Percentiles rank a stretch among this genome's conserved stretches.
phyloP scores from a whole-genome alignment of 2,888 invertebrate genomes.

The Ditula angustiorana region DNA sequence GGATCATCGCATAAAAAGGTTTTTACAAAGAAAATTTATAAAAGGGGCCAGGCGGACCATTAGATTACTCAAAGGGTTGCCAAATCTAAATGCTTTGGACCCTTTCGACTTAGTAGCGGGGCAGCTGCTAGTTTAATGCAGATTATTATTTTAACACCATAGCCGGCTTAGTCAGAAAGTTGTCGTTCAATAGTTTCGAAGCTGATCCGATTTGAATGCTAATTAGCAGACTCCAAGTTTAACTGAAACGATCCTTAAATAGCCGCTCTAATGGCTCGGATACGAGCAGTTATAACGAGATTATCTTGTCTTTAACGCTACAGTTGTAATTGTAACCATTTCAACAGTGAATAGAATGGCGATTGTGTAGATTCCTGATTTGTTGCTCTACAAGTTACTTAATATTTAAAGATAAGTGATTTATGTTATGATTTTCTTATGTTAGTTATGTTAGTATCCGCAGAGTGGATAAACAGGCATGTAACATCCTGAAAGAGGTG shows the following conservation, averaged over 20 bases:
- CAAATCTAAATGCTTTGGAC: constrained; percentile 71
- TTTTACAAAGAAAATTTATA: constrained; percentile 60
- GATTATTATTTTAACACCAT: constrained; percentile 75
- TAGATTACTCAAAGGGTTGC: constrained; percentile 79
- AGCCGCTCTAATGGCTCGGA: constrained; percentile 24
- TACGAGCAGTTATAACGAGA: constrained; percentile 29
- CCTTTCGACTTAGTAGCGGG: constrained; percentile 59
- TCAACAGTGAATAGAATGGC: constrained; percentile 14
- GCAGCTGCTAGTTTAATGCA: constrained; percentile 69
- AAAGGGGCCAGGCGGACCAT: constrained; percentile 64
- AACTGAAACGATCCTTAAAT: constrained; percentile 34
- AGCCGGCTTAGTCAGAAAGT: constrained; percentile 50
- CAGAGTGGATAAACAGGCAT: constrained; percentile 70
- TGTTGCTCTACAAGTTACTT: too few species aligned
- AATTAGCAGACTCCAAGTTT: constrained; percentile 50
- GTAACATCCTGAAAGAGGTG: constrained; percentile 58
- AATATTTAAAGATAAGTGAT: constrained; percentile 3
- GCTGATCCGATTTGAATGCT: constrained; percentile 68
- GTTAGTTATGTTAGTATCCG: constrained; percentile 61
- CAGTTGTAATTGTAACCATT: constrained; percentile 23
- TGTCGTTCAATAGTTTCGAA: constrained; percentile 52
- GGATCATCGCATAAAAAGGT: constrained; percentile 52
- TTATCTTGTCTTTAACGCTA: constrained; percentile 29
- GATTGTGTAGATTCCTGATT: constrained; percentile 26
- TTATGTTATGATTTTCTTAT: background rate